Conservation (phyloP, 2,888 invertebrate species). For the Spodoptera exigua region DNA sequence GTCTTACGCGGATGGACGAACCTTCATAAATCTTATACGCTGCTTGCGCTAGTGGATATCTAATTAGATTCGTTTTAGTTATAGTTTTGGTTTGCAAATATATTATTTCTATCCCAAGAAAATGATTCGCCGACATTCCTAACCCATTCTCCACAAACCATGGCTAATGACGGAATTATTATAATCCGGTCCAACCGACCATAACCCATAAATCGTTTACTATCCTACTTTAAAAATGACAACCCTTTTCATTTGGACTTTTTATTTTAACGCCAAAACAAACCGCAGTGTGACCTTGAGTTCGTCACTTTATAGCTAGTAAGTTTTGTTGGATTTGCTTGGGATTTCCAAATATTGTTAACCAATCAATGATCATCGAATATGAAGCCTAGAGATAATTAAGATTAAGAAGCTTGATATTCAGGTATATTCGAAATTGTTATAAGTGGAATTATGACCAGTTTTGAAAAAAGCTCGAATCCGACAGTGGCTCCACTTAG, state of each 20-base stretch:
- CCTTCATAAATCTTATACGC: slow-evolving; percentile 24
- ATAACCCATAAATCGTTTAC: slow-evolving; percentile 62
- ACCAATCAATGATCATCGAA: no score
- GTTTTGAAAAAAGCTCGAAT: no score
- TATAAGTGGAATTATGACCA: no score
- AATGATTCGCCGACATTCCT: slow-evolving; percentile 48
- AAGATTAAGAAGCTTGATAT: no score
- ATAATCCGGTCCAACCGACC: slow-evolving; percentile 25
- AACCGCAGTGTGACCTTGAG: slow-evolving; percentile 75
- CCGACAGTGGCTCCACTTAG: no score
- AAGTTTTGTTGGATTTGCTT: neutral
- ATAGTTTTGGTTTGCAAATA: no score
- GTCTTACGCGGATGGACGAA: slow-evolving; percentile 29
- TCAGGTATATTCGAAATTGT: no score
- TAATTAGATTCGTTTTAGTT: no score
- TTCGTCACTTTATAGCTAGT: slow-evolving; percentile 54
- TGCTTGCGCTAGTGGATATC: neutral
- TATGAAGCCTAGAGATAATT: no score
- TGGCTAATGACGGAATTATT: slow-evolving; percentile 50
- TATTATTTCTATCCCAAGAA: slow-evolving; percentile 14
- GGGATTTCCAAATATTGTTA: neutral
- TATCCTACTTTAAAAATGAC: slow-evolving; percentile 64
- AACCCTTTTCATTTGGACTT: slow-evolving; percentile 72
- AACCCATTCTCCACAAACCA: slow-evolving; percentile 41
- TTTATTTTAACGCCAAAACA: slow-evolving; percentile 71